Evolutionary conservation across 1,140 invertebrate species (phyloP), one percentile per base, ranked within the genome.

Genomic region (Heliconius melpomene): DNA sequence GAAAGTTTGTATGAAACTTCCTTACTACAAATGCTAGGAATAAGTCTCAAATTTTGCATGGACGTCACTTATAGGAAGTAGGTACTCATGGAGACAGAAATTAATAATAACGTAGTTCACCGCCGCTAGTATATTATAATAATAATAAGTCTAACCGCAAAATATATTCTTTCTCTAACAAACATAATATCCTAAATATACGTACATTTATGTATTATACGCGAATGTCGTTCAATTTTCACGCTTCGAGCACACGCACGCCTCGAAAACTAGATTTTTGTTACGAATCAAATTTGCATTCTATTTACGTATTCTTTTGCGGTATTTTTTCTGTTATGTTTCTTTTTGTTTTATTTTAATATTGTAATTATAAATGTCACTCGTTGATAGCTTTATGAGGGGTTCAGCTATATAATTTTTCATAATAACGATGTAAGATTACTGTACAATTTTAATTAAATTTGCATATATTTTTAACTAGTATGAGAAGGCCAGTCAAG

Each of bases 201-300:
- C 2, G 38, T 40, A 40, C 8, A 40, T 40, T 8, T 9, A 40
- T 40, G 8, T 40, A 38, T 77, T 72, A 54, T 72, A 77, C 11
- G 46, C 29, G 76, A 74, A 77, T 72, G 70, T 77, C 76, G 70
- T 77, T 72, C 76, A 77, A 77, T 77, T 77, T 77, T 40, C 76
- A 77, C 70, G 76, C 66, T 54, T 5, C n/a, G 8, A 29, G 36
- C 57, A 52, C 76, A 77, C 66, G 70, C 76, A 77, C 46, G 70
- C 66, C 11, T 52, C 70, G 76, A n/a, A 71, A 77, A 77, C 70
- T 77, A 77, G 76, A 77, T 77, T 77, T 74, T 74, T 74, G 72
- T 74, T 38, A 36, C 74, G 54, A 57, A 13, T 54, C 29, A 9
- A 26, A 70, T 77, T 71, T 71, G 71, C 71, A 72, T 72, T 72